Conservation (phyloP, 1,140 invertebrate genomes). For the Microplitis demolitor region DNA sequence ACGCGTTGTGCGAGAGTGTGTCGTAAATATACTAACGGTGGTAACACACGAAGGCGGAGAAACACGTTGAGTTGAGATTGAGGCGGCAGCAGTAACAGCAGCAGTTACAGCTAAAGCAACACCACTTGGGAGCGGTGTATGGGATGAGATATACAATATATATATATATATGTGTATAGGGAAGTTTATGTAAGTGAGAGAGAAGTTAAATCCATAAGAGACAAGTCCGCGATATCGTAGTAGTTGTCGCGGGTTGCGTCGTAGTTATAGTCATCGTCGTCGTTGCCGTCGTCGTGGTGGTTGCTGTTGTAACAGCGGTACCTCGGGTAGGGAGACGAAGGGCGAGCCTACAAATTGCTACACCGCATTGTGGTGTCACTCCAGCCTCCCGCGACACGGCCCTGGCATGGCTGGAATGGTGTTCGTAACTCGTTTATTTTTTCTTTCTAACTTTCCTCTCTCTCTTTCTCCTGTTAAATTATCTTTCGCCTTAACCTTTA, state of each 20-base stretch:
- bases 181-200: slow-evolving; percentile 2
- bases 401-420: slow-evolving; percentile 61
- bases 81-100: neutral
- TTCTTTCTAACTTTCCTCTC: slow-evolving; percentile 16
- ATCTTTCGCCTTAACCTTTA: slow-evolving; percentile 19
- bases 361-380: slow-evolving; percentile 63
- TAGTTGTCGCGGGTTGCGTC: neutral
- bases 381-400: slow-evolving; percentile 57
- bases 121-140: no score
- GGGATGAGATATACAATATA: no score
- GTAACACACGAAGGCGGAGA: slow-evolving; percentile 15
- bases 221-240: neutral
- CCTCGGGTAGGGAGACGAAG: slow-evolving; percentile 46
- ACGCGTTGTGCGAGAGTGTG: slow-evolving; percentile 23
- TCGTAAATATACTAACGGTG: slow-evolving; percentile 29
- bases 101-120: no score
- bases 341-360: slow-evolving; percentile 63
- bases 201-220: neutral
- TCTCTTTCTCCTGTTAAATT: neutral
- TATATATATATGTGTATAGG: neutral
- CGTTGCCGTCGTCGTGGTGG: neutral
- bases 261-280: neutral
- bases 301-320: slow-evolving; percentile 15
- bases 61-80: slow-evolving; percentile 3
- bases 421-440: slow-evolving; percentile 44